Conservation (phyloP, 2,888 invertebrate species). For the Lasioglossum vierecki region DNA sequence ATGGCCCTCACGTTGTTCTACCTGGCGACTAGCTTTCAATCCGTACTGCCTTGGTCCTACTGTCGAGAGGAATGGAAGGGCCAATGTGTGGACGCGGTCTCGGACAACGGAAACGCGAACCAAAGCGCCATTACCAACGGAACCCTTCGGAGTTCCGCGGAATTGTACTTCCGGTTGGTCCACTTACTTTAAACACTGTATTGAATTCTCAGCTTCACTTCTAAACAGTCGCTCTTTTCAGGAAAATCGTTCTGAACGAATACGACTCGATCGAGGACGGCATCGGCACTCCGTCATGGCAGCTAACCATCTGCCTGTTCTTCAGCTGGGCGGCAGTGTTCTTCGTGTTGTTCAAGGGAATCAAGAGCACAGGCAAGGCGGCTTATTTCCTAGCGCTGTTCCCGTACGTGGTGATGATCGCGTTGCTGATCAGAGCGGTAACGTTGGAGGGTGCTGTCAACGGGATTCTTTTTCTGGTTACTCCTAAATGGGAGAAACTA, state of each 20-base stretch:
- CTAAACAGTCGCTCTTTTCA: slow-evolving; percentile 64
- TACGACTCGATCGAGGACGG: slow-evolving; percentile 85
- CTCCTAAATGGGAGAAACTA: slow-evolving; percentile 88
- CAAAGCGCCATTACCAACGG: slow-evolving; percentile 13
- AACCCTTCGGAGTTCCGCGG: slow-evolving; percentile 72
- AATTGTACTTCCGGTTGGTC: slow-evolving; percentile 76
- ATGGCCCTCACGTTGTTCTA: slow-evolving; percentile 85
- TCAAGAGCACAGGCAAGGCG: slow-evolving; percentile 87
- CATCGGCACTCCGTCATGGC: slow-evolving; percentile 86
- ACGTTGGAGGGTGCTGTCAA: slow-evolving; percentile 87
- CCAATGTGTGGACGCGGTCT: slow-evolving; percentile 68
- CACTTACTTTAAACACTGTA: no score
- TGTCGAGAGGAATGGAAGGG: slow-evolving; percentile 82
- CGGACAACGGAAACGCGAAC: slow-evolving; percentile 6
- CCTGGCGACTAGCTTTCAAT: slow-evolving; percentile 83
- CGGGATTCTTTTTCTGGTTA: slow-evolving; percentile 88
- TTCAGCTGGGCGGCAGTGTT: slow-evolving; percentile 86
- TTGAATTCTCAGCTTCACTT: neutral
- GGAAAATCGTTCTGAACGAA: slow-evolving; percentile 86
- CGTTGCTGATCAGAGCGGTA: slow-evolving; percentile 86
- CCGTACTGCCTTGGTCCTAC: slow-evolving; percentile 84
- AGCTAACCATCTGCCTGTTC: slow-evolving; percentile 85
- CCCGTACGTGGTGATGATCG: slow-evolving; percentile 87
- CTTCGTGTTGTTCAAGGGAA: slow-evolving; percentile 85
- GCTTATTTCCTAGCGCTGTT: slow-evolving; percentile 90